Conservation (phyloP, 2,888 invertebrate species). For the Phyllotreta striolata region DNA sequence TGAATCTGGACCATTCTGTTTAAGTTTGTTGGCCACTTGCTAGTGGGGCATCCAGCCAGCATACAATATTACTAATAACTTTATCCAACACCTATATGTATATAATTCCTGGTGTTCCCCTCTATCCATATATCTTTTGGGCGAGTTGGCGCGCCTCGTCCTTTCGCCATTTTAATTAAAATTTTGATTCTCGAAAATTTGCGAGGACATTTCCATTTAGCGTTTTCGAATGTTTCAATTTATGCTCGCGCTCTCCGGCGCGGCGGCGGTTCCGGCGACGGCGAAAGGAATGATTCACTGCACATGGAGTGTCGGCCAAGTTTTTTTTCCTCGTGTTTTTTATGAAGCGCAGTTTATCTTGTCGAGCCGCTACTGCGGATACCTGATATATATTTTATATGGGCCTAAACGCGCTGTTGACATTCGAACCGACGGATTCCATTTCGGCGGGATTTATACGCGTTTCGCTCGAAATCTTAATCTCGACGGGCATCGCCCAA, state of each 20-base stretch:
- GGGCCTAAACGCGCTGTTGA: too few relatives aligned
- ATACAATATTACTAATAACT: too few relatives aligned
- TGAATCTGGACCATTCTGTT: too few relatives aligned
- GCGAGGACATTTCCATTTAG: slow-evolving; percentile 33
- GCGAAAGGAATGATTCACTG: slow-evolving; percentile 35
- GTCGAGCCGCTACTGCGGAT: slow-evolving; percentile 19
- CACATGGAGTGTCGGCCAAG: slow-evolving; percentile 16
- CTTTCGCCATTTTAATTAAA: slow-evolving; percentile 35
- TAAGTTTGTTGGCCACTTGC: too few relatives aligned
- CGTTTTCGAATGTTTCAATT: slow-evolving; percentile 38
- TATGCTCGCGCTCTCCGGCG: slow-evolving; percentile 26
- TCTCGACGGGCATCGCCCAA: too few relatives aligned
- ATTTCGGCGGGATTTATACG: too few relatives aligned
- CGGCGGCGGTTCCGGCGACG: slow-evolving; percentile 21
- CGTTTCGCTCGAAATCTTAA: too few relatives aligned
- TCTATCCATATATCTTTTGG: background rate
- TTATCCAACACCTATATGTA: too few relatives aligned
- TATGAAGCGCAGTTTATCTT: slow-evolving; percentile 31
- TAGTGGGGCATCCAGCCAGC: too few relatives aligned
- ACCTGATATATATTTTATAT: slow-evolving; percentile 24
- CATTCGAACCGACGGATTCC: too few relatives aligned
- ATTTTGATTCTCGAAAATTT: slow-evolving; percentile 28
- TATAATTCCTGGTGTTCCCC: background rate
- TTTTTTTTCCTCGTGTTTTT: slow-evolving; percentile 25
- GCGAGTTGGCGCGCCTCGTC: background rate